A percentile compares a stretch with the other conserved stretches of the same genome.
Conservation (phyloP, 2,797 vertebrate species). For the Trachops cirrhosus region DNA sequence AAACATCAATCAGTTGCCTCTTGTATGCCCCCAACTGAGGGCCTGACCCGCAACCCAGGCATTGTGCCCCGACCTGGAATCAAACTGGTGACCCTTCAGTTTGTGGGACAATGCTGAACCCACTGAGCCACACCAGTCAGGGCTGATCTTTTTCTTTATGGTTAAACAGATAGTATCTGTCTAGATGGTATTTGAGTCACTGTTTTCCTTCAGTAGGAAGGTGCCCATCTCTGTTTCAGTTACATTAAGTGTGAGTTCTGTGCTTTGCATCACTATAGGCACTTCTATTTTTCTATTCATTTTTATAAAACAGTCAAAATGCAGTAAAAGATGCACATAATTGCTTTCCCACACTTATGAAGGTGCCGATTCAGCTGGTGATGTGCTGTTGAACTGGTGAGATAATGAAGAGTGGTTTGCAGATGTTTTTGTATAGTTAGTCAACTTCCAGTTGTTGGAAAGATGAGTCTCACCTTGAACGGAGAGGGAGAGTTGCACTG, state of each 20-base stretch:
- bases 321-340: background rate
- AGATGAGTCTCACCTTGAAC: background rate
- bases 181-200: background rate
- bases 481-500: background rate
- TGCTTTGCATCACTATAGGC: background rate
- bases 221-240: background rate
- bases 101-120: too few relatives aligned
- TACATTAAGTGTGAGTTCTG: background rate
- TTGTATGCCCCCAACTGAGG: too few relatives aligned
- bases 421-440: background rate
- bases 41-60: too few relatives aligned
- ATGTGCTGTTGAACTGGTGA: background rate
- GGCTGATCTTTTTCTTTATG: background rate
- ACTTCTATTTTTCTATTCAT: conserved; percentile 7
- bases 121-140: too few relatives aligned
- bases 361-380: background rate
- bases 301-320: background rate
- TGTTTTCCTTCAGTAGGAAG: background rate
- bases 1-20: too few relatives aligned
- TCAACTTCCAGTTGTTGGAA: background rate
- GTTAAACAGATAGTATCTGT: background rate
- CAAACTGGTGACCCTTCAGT: too few relatives aligned
- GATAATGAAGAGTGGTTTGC: background rate
- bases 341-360: background rate
- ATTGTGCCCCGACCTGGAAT: too few relatives aligned